These are phyloP conservation scores for Ara ararauna DNA, from an alignment of 2,797 vertebrate genomes.

Conservation along the genomic window DNA sequence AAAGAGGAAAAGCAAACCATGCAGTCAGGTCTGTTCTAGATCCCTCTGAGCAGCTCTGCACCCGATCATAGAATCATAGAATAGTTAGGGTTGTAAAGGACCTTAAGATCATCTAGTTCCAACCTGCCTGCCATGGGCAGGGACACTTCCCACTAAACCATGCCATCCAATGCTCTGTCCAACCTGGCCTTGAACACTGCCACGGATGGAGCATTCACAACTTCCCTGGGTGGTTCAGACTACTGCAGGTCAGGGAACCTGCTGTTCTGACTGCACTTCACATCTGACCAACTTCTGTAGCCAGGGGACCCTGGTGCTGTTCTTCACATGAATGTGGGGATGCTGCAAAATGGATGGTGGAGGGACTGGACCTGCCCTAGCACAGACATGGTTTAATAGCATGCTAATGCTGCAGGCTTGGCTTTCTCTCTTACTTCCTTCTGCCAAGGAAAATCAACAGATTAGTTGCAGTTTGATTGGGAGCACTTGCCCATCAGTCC, in stretches of 20 bases:
- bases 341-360: background rate
- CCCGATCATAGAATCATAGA: background rate
- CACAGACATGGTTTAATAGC: background rate
- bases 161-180: too few relatives aligned
- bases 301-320: rapidly evolving
- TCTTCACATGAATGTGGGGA: background rate
- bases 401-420: background rate
- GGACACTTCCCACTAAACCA: too few relatives aligned
- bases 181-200: too few relatives aligned
- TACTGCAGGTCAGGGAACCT: background rate
- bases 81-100: too few relatives aligned
- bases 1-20: background rate
- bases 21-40: background rate
- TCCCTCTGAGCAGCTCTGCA: background rate
- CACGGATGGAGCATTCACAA: too few relatives aligned
- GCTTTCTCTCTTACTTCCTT: background rate
- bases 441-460: background rate
- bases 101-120: too few relatives aligned
- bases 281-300: rapidly evolving
- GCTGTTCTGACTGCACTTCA: rapidly evolving
- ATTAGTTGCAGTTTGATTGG: background rate
- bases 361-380: background rate
- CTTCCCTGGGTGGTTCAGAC: background rate
- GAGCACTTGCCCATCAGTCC: background rate
- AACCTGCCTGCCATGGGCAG: too few relatives aligned